phyloP scores from a whole-genome alignment of 2,113 vertebrate genomes.

The Malurus cyaneus region DNA sequence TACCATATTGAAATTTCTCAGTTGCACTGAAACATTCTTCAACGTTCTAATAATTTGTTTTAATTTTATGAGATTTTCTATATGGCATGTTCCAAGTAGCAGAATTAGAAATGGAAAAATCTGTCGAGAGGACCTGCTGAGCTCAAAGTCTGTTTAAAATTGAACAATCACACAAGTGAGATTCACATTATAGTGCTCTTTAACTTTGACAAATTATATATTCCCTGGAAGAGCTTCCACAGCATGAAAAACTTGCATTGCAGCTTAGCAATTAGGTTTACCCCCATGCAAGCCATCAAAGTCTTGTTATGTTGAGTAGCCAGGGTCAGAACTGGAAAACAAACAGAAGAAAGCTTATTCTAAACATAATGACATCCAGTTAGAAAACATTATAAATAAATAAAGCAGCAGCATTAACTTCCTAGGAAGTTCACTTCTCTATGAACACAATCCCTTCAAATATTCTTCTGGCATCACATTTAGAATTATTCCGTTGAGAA shows the following conservation, averaged over 20 bases:
- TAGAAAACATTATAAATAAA: constrained; percentile 17
- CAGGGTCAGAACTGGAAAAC: constrained; percentile 19
- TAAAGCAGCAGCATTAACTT: not conserved
- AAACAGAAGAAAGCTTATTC: not conserved
- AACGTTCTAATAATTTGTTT: not conserved
- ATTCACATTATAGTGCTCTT: not conserved
- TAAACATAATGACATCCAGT: not conserved
- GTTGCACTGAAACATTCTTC: not conserved
- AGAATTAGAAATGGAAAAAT: not conserved
- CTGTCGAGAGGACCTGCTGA: not conserved
- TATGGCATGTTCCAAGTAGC: not conserved
- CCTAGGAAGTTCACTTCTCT: not conserved
- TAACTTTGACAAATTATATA: not conserved
- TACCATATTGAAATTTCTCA: not conserved
- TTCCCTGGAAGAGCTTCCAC: not conserved
- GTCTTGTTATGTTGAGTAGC: not conserved
- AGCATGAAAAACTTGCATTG: not conserved
- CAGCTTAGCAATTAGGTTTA: not conserved
- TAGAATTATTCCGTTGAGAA: not conserved
- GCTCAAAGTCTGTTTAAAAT: constrained; percentile 5
- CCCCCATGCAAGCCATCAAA: not conserved
- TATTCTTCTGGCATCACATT: not conserved
- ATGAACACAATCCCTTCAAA: constrained; percentile 22
- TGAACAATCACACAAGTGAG: not conserved
- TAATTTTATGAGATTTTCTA: not conserved